These are phyloP conservation scores for Dynastes maya DNA, from an alignment of 2,888 invertebrate species.

Conservation along the genomic window DNA sequence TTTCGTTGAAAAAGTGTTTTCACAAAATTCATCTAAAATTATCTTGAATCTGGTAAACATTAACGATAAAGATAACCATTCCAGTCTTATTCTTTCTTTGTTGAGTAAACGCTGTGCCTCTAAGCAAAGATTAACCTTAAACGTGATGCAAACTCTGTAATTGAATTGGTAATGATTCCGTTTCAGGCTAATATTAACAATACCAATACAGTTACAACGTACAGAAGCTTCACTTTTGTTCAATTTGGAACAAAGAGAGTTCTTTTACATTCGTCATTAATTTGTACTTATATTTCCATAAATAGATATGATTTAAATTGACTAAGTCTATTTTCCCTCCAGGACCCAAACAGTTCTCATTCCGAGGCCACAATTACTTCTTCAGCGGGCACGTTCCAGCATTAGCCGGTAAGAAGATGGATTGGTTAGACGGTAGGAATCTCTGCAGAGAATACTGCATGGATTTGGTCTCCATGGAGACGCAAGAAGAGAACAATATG, in stretches of 20 bases:
- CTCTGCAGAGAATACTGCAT: slow-evolving; percentile 94
- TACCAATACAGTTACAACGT: too few relatives aligned
- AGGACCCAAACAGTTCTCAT: slow-evolving; percentile 94
- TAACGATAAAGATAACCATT: background rate
- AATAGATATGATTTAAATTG: too few relatives aligned
- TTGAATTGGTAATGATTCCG: background rate
- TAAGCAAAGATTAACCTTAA: slow-evolving; percentile 30
- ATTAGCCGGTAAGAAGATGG: slow-evolving; percentile 85
- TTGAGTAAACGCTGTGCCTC: background rate
- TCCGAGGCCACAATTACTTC: slow-evolving; percentile 91
- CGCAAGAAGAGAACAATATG: slow-evolving; percentile 92
- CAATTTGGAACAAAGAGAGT: too few relatives aligned
- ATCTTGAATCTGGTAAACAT: too few relatives aligned
- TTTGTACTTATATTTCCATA: too few relatives aligned
- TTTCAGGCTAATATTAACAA: too few relatives aligned
- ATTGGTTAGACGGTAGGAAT: slow-evolving; percentile 93
- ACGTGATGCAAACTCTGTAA: background rate
- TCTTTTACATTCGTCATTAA: too few relatives aligned
- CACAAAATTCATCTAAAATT: too few relatives aligned
- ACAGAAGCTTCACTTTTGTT: too few relatives aligned
- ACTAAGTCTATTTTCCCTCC: slow-evolving; percentile 52
- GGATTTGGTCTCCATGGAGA: slow-evolving; percentile 92
- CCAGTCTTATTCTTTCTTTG: too few relatives aligned
- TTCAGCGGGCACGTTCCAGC: slow-evolving; percentile 86
- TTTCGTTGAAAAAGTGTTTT: too few relatives aligned